Conservation (phyloP, 2,888 invertebrate species). For the Heliconius aoede region DNA sequence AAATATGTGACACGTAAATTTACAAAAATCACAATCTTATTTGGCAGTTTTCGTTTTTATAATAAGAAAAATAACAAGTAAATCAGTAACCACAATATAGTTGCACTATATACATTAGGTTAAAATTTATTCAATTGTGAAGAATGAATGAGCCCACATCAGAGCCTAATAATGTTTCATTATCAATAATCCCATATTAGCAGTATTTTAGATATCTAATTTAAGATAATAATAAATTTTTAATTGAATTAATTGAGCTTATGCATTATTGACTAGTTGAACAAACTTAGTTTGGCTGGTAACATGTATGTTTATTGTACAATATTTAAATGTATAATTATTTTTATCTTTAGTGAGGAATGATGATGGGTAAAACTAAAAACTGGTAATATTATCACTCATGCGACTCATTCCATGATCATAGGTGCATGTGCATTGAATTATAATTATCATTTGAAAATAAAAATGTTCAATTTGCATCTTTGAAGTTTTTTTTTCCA, state of each 20-base stretch:
- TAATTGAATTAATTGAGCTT: neutral
- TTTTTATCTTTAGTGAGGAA: constrained; percentile 42
- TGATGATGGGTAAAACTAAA: constrained; percentile 34
- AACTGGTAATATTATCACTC: constrained; percentile 47
- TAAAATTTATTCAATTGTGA: neutral
- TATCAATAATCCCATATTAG: neutral
- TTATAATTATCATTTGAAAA: constrained; percentile 46
- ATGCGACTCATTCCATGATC: constrained; percentile 53
- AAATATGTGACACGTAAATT: constrained; percentile 55
- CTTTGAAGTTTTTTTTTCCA: constrained; percentile 27
- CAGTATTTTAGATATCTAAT: neutral
- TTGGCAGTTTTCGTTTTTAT: neutral
- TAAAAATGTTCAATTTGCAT: constrained; percentile 44
- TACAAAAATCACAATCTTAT: constrained; percentile 30
- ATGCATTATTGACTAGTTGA: neutral
- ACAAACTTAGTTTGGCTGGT: neutral
- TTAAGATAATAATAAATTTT: neutral
- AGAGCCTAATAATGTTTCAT: neutral
- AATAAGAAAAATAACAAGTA: neutral
- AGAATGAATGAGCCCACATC: neutral
- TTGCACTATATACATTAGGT: constrained; percentile 3
- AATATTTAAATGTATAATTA: constrained; percentile 23
- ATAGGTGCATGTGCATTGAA: constrained; percentile 47
- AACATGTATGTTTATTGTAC: constrained; percentile 8
- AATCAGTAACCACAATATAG: neutral